Evolutionary conservation across 2,888 invertebrate species (phyloP), one percentile per base, ranked within the genome.

Genomic region (Branchipolynoe longqiensis): DNA sequence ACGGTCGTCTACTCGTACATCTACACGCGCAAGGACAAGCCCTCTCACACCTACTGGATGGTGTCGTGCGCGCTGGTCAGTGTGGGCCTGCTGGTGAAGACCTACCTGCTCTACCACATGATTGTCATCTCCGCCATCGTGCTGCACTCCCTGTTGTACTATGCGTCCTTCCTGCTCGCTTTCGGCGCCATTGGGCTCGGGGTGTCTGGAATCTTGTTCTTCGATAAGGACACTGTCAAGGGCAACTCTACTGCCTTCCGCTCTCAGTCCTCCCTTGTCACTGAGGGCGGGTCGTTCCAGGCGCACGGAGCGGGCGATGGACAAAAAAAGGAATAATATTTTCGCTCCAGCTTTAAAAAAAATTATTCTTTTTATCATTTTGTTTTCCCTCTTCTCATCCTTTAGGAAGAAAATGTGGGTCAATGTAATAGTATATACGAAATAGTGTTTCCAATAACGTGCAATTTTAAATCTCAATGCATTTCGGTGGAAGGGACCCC

Each of bases 11-110:
- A 85, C 73, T 41, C 33, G 18, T 28, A 58, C 28, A 83, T 85
- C n/a, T 38, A 85, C 64, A 82, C 40, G 22, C 48, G 73, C 59
- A 58, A 82, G 40, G 38, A 33, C 22, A 54, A 82, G 62, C 81
- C 62, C 0, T 87, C 87, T 2, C 85, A 87, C 40, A 83, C 74
- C 4, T 83, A 83, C 81, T 87, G 87, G 87, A 83, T 85, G 83
- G 69, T 81, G 0, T 28, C 85, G 22, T 87, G 87, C 64, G 87
- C 83, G 1, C 81, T 85, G 31, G 62, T 85, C 62, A 58, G 62
- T 25, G n/a, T 41, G 1, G 83, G 1, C 0, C n/a, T 83, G 38
- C 31, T 87, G 28, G 36, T 87, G 54, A 64, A 54, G 48, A 38
- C 83, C 48, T 74, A 28, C 81, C 38, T 87, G n/a, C 31, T 85